Conservation (phyloP, 1,140 invertebrate species). For the Camponotus vicinus region DNA sequence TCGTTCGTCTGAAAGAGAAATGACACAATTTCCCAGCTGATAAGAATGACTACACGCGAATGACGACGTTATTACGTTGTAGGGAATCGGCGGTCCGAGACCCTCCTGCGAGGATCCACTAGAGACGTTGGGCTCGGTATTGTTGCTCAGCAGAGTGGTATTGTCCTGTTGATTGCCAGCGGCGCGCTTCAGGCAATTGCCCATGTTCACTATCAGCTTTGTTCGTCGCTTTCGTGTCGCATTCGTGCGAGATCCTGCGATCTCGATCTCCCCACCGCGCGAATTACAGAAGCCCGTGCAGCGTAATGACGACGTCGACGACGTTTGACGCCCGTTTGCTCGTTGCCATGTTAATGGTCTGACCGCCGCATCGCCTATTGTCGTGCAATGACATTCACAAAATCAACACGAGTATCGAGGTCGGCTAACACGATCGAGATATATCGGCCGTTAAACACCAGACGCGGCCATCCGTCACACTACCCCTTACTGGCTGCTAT, state of each 20-base stretch:
- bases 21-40: not conserved
- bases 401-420: not conserved
- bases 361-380: not conserved
- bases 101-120: slow-evolving; percentile 85
- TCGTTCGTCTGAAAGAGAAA: not conserved
- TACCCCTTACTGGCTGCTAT: not conserved
- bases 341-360: slow-evolving; percentile 36
- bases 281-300: not conserved
- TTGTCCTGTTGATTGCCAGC: slow-evolving; percentile 86
- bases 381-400: not conserved
- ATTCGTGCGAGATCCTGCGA: slow-evolving; percentile 27
- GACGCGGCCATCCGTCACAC: slow-evolving; percentile 8
- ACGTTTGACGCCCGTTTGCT: slow-evolving; percentile 14
- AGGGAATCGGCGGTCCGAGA: slow-evolving; percentile 84
- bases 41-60: not conserved
- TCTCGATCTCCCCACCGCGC: slow-evolving; percentile 42
- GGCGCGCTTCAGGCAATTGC: slow-evolving; percentile 87
- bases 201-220: slow-evolving; percentile 82
- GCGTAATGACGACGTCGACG: slow-evolving; percentile 4
- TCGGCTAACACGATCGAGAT: not conserved
- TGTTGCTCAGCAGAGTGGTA: slow-evolving; percentile 86
- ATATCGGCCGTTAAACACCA: not conserved
- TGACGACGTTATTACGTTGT: slow-evolving; percentile 83
- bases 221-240: slow-evolving; percentile 26
- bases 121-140: slow-evolving; percentile 82